Conservation (phyloP, 35 echinoderm and acorn worm genomes). For the Strongylocentrotus purpuratus region DNA sequence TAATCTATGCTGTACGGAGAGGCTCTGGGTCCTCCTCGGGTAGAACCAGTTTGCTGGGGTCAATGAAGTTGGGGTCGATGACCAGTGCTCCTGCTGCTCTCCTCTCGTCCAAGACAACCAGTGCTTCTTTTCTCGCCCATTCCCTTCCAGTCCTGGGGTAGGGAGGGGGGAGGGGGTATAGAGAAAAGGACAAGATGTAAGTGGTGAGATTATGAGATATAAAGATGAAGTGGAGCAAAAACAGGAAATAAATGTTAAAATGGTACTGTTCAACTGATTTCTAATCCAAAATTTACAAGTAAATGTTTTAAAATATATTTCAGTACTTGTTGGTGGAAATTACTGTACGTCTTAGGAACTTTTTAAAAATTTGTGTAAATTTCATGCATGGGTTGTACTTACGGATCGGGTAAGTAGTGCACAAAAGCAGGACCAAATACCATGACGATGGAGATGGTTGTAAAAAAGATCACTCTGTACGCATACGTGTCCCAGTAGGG, state of each 20-base stretch:
- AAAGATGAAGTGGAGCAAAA: no score
- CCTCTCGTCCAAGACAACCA: slow-evolving; percentile 70
- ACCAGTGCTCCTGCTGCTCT: slow-evolving; percentile 64
- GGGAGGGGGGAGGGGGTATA: neutral
- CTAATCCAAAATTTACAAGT: no score
- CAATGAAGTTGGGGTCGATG: slow-evolving; percentile 74
- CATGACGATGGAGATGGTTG: slow-evolving; percentile 67
- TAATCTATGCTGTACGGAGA: slow-evolving; percentile 19
- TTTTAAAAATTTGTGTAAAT: no score
- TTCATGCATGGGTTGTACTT: slow-evolving; percentile 49
- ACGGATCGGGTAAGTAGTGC: slow-evolving; percentile 87
- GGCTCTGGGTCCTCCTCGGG: slow-evolving; percentile 68
- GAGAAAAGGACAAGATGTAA: neutral
- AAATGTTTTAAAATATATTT: no score
- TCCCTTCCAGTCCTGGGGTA: slow-evolving; percentile 62
- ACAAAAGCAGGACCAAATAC: slow-evolving; percentile 75
- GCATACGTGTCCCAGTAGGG: slow-evolving; percentile 66
- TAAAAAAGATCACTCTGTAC: slow-evolving; percentile 70
- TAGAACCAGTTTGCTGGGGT: slow-evolving; percentile 69
- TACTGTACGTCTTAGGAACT: no score
- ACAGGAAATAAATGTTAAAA: no score
- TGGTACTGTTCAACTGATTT: no score
- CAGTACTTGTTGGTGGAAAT: no score
- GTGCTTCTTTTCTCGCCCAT: slow-evolving; percentile 77
- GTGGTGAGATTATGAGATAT: neutral